Base-by-base conservation (phyloP, 2,888 invertebrate genomes). In the Tipula helvola region DNA sequence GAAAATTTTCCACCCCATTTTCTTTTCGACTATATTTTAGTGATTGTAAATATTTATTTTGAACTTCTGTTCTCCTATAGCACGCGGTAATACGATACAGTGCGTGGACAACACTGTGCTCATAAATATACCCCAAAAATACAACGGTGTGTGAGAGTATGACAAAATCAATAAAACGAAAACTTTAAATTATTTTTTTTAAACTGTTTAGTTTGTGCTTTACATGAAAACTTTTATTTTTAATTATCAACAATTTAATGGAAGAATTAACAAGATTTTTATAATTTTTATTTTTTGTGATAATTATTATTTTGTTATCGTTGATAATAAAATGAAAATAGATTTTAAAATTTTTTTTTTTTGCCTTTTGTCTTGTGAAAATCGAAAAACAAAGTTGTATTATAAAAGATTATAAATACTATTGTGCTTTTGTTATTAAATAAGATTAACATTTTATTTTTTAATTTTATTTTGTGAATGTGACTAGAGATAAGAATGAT, bases 181-280 rank as follows among this genome's bases (percentile, higher is more conserved):
- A 16, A 10, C 28, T 71, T 71, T 12, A 16, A 16, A 52, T n/a
- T 28, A 71, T 71, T 28, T 71, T 71, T 28, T 18, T 57, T 47
- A 71, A 71, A 71, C 10, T 71, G 10, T 28, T 28, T 71, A 71
- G 71, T 71, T 71, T 71, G 71, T 71, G 71, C 71, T 71, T 71
- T 71, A 28, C 12, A 71, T 28, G 71, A 71, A 18, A 71, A 71
- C 28, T 71, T 71, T 71, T 71, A 71, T 71, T 71, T 71, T 71
- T 71, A 71, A 71, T 71, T 71, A 71, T 71, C 28, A 71, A 71
- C 71, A 71, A 71, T 71, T 71, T 71, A 71, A 71, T 71, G 71
- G 71, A 71, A 71, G 71, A 71, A 71, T 71, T 71, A 71, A 71
- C 71, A 71, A 71, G 71, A 71, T 71, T 71, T 71, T 71, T 71